Evolutionary conservation across 2,797 vertebrate species (phyloP).

Genomic region (Chloroceryle inda): DNA sequence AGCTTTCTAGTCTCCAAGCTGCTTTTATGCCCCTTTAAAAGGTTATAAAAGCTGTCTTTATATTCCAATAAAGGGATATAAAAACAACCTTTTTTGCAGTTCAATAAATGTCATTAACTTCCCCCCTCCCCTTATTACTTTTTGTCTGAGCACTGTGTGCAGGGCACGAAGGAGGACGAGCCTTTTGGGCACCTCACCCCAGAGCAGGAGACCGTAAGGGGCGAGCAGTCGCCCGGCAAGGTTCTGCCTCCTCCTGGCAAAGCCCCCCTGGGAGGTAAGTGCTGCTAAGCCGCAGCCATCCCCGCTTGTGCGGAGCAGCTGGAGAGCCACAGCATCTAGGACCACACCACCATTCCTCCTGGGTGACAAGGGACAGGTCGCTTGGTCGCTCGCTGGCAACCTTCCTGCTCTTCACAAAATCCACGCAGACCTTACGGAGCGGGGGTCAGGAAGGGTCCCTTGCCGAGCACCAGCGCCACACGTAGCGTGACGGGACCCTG

Average conservation of each 20-base stretch:
- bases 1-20: constrained; percentile 50
- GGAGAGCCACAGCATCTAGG: not conserved
- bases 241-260: not conserved
- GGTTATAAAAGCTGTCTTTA: constrained; percentile 74
- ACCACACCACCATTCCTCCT: not conserved
- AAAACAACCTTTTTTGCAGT: constrained; percentile 37
- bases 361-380: not conserved
- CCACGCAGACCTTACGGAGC: not conserved
- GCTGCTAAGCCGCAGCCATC: not conserved
- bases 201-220: not conserved
- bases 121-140: not conserved
- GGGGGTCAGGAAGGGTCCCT: not conserved
- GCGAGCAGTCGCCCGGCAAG: not conserved
- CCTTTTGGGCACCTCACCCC: not conserved
- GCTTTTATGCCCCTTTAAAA: constrained; percentile 72
- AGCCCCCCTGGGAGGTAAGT: accelerated
- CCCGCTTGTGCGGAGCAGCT: accelerated
- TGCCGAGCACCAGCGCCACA: not conserved
- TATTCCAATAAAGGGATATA: constrained; percentile 71
- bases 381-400: not conserved
- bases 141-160: not conserved
- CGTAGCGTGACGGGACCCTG: not conserved
- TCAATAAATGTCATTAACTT: constrained; percentile 41
- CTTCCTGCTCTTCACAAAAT: not conserved
- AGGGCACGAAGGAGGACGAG: accelerated